phyloP scores from a whole-genome alignment of 2,113 vertebrate genomes.

The Salminus brasiliensis region DNA sequence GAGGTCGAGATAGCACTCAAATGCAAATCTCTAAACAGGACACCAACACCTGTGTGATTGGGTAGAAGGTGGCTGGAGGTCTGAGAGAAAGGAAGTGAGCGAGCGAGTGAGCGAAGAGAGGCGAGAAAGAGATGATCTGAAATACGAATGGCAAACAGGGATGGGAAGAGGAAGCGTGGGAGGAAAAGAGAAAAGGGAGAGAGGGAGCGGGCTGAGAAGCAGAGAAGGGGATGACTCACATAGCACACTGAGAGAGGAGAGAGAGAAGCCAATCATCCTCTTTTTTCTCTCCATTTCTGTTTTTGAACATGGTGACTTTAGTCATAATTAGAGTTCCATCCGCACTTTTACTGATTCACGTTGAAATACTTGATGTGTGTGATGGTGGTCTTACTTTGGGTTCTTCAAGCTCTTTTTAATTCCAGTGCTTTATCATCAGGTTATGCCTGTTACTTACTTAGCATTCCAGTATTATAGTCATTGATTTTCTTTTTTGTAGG shows the following conservation, averaged over 20 bases:
- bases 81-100: not conserved
- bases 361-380: slow-evolving; percentile 73
- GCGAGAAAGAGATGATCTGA: not conserved
- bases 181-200: too few relatives aligned
- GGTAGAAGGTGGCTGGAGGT: not conserved
- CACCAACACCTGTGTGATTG: slow-evolving; percentile 84
- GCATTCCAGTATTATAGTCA: slow-evolving; percentile 60
- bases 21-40: slow-evolving; percentile 90
- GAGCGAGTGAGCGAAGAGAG: not conserved
- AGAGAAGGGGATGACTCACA: slow-evolving; percentile 25
- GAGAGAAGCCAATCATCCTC: slow-evolving; percentile 47
- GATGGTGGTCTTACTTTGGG: slow-evolving; percentile 66
- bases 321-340: slow-evolving; percentile 71
- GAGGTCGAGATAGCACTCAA: slow-evolving; percentile 71
- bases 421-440: slow-evolving; percentile 67
- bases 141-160: slow-evolving; percentile 8
- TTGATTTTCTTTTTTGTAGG: slow-evolving; percentile 73
- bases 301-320: slow-evolving; percentile 63
- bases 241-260: slow-evolving; percentile 24
- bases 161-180: not conserved
- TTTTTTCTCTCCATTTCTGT: slow-evolving; percentile 55
- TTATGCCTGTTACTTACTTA: slow-evolving; percentile 69
- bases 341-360: slow-evolving; percentile 64
- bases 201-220: slow-evolving; percentile 44
- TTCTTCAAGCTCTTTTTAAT: slow-evolving; percentile 64